Evolutionary conservation across 1,140 invertebrate genomes (phyloP), one percentile per base, ranked within the genome.

Genomic region (Hyles euphorbiae): DNA sequence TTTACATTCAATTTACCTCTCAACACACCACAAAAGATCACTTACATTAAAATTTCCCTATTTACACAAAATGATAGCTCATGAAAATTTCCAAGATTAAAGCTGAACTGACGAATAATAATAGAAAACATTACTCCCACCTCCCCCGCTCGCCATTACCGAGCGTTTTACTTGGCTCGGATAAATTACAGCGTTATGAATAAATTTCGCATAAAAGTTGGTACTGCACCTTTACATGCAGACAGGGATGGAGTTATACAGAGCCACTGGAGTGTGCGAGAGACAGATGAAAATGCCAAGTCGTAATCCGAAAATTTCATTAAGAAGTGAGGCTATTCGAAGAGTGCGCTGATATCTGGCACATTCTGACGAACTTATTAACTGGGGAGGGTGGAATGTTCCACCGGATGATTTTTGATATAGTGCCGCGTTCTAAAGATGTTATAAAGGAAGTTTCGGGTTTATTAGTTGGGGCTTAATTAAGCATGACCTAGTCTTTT

Each of bases 181-280:
- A 83, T 87, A 81, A 87, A 88, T 88, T 88, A 88, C 83, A 74
- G 72, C 74, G 82, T 87, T 88, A 88, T 88, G 85, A 88, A 88
- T 88, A 88, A 88, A 86, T 88, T 84, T 88, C 80, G 68, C 85
- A 88, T 88, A 88, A 87, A 88, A 88, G 74, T 77, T 72, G 55
- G 63, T 69, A 81, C 74, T 88, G 82, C 85, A 87, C 78, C 78
- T 84, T 85, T 70, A 76, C 75, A 76, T 58, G 74, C 64, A 33
- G 74, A 80, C 52, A 65, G 81, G 64, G 79, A 80, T 57, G 62
- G 67, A 52, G 54, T 52, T 76, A 87, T 72, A 43, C 48, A 49
- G 47, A 43, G 44, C 47, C 12, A 9, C 0, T 10, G 44, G 46
- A 34, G 76, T 56, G 46, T n/a, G 67, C 81, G 51, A 63, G 71